Conservation (phyloP, 2,113 vertebrate species). For the Epinephelus cyanopodus region DNA sequence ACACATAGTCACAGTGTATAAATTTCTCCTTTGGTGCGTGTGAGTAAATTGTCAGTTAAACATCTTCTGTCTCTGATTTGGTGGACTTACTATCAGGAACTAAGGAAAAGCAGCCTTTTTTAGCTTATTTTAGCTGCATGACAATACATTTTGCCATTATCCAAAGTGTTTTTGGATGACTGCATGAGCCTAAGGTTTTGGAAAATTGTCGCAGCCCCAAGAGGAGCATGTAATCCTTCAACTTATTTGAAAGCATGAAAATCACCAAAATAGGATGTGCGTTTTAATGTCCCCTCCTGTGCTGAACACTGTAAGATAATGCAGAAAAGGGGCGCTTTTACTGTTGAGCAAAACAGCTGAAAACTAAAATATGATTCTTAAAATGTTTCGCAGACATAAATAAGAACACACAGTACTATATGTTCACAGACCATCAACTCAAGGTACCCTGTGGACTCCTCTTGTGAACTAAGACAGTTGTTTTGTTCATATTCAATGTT, state of each 20-base stretch:
- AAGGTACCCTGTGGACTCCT: background rate
- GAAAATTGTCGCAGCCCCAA: conserved; percentile 36
- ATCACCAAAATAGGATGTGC: conserved; percentile 30
- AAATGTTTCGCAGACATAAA: background rate
- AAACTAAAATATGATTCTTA: background rate
- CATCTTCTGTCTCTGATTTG: background rate
- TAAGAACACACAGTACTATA: background rate
- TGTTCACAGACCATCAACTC: background rate
- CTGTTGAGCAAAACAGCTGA: background rate
- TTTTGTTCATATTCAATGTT: background rate
- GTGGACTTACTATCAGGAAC: conserved; percentile 6
- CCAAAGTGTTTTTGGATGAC: conserved; percentile 41
- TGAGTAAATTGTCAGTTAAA: conserved; percentile 26
- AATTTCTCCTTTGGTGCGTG: background rate
- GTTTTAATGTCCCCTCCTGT: conserved; percentile 32
- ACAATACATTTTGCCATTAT: conserved; percentile 35
- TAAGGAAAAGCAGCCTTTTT: conserved; percentile 1
- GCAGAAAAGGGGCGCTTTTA: background rate
- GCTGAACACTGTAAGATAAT: conserved; percentile 4
- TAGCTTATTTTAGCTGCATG: conserved; percentile 29
- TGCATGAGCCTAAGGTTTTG: conserved; percentile 17
- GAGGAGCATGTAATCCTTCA: conserved; percentile 44
- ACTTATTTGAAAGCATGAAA: conserved; percentile 49
- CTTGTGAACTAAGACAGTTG: background rate
- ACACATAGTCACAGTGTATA: background rate